phyloP scores from a whole-genome alignment of 1,140 invertebrate species.

The Pachypsylla venusta region DNA sequence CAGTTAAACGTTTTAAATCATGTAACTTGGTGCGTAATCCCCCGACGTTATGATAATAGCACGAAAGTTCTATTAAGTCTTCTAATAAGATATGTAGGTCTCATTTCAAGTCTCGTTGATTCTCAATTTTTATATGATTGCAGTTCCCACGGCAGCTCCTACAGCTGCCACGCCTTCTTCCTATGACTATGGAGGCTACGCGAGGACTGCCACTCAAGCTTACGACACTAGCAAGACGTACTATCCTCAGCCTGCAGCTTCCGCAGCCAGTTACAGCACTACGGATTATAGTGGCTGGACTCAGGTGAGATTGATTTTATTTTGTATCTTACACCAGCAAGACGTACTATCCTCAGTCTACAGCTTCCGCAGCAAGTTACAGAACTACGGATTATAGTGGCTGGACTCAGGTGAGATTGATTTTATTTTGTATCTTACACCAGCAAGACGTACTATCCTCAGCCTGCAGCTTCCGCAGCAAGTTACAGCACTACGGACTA shows the following conservation, averaged over 20 bases:
- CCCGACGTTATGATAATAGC: no score
- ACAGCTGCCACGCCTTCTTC: constrained; percentile 46
- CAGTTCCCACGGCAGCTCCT: constrained; percentile 39
- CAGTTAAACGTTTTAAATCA: no score
- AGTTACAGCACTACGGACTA: constrained; percentile 53
- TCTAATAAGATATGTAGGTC: no score
- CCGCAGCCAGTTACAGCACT: constrained; percentile 47
- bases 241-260: constrained; percentile 48
- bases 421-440: constrained; percentile 48
- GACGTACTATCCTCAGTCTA: constrained; percentile 49
- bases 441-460: constrained; percentile 49
- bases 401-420: constrained; percentile 21
- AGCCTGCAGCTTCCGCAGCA: constrained; percentile 46
- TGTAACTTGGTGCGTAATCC: no score
- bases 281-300: constrained; percentile 46
- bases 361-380: constrained; percentile 49
- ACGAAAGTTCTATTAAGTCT: no score
- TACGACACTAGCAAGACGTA: constrained; percentile 50
- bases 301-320: constrained; percentile 2
- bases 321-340: constrained; percentile 47
- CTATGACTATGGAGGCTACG: constrained; percentile 57
- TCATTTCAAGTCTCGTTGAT: no score
- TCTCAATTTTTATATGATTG: constrained; percentile 12
- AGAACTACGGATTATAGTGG: constrained; percentile 51
- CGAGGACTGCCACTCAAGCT: constrained; percentile 38